Conservation (phyloP, 1,140 invertebrate genomes). For the Physella acuta region DNA sequence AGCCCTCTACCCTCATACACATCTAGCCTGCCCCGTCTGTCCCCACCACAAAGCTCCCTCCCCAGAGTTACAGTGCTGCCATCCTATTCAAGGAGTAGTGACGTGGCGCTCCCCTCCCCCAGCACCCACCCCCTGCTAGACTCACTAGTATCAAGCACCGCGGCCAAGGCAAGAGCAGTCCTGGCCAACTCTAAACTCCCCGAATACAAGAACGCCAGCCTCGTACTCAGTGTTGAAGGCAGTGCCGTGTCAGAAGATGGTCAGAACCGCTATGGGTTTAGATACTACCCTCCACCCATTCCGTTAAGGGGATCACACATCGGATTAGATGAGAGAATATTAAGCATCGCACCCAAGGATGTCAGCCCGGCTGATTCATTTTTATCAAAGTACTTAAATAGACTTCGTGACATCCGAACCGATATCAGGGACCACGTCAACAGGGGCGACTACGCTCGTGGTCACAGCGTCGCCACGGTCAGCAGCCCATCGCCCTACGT, state of each 20-base stretch:
- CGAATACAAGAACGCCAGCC: conserved; percentile 23
- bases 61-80: background rate
- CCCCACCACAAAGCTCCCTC: background rate
- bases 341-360: conserved; percentile 10
- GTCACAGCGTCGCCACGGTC: background rate
- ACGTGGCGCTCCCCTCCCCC: background rate
- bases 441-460: conserved; percentile 7
- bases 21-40: background rate
- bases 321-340: conserved; percentile 21
- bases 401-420: conserved; percentile 8
- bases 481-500: background rate
- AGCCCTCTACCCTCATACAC: background rate
- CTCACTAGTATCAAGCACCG: conserved; percentile 11
- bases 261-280: conserved; percentile 22
- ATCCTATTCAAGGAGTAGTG: background rate
- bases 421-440: conserved; percentile 17
- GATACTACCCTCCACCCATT: conserved; percentile 27
- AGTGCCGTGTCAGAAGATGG: conserved; percentile 16
- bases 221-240: conserved; percentile 26
- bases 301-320: conserved; percentile 17
- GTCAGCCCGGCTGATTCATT: conserved; percentile 17
- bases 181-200: conserved; percentile 17
- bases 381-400: conserved; percentile 16
- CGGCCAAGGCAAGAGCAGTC: conserved; percentile 5
- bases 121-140: conserved; percentile 2